Evolutionary conservation across 1,140 invertebrate species (phyloP), one percentile per base, ranked within the genome.

Genomic region (Bombus superbus): DNA sequence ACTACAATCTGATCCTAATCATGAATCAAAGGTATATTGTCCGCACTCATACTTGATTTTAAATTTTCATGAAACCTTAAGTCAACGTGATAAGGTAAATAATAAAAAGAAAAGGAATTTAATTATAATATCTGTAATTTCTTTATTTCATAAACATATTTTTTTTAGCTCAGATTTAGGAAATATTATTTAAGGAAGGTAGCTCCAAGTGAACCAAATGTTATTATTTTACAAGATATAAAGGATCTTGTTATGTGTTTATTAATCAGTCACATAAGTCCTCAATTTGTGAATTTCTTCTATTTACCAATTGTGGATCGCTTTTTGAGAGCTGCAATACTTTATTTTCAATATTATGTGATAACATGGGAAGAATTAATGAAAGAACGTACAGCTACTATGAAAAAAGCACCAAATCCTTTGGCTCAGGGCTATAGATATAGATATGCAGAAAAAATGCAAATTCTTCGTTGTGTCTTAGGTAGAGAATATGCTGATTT

Each of bases 181-280:
- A 95, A 95, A 86, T 92, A 94, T 80, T 96, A 96, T 91, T 95
- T 96, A 91, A 94, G 96, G 85, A 96, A 96, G 92, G 89, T 96
- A 35, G 93, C 94, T 87, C 90, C 95, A 11, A 95, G 93, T 25
- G 95, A 96, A 85, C 81, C 95, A 22, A 95, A 96, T 83, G 91
- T 97, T 35, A 95, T 97, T 28, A 96, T 96, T 11, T 90, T 97
- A 35, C 96, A 97, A 93, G 96, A 97, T 89, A 94, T 97, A 64
- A 97, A 97, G 93, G 96, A 97, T 90, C 95, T 97, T 42, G 96
- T 96, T 3, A 78, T 97, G 78, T 97, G 95, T 91, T 95, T 96
- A 4, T 94, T 96, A 22, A 85, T 93, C 35, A 94, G 92, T 69
- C 95, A 96, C 86, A 92, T 97, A 82, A 96, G 95, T 66, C 90